Percentiles rank a stretch among this genome's conserved stretches.
phyloP scores from a whole-genome alignment of 2,113 vertebrate genomes.

The Notothenia coriiceps region DNA sequence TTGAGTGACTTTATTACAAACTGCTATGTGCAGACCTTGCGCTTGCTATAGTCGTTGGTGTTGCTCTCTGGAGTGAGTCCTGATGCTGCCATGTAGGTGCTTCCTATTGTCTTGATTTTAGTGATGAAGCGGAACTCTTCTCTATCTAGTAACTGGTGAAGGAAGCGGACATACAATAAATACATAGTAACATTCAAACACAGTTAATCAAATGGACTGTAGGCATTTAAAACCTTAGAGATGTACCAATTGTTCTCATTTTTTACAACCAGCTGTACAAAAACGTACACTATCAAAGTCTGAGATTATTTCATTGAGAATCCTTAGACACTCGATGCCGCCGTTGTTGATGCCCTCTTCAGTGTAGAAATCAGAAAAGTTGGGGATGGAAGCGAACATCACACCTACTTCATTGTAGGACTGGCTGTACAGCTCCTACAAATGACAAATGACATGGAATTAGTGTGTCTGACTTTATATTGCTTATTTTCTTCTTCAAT shows the following conservation, averaged over 20 bases:
- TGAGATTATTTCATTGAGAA: conserved; percentile 98
- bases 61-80: conserved; percentile 89
- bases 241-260: not conserved
- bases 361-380: conserved; percentile 98
- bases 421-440: conserved; percentile 96
- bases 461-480: not conserved
- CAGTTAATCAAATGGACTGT: not conserved
- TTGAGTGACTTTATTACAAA: too few relatives aligned
- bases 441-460: conserved; percentile 27
- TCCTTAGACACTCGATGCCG: conserved; percentile 94
- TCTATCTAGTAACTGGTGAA: conserved; percentile 89
- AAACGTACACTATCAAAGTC: conserved; percentile 94
- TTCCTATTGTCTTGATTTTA: conserved; percentile 98
- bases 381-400: conserved; percentile 98
- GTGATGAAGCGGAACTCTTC: conserved; percentile 94
- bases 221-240: not conserved
- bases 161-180: not conserved
- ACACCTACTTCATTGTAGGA: conserved; percentile 94
- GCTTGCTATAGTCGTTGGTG: conserved; percentile 83
- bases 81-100: conserved; percentile 98
- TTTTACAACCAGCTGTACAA: not conserved
- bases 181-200: too few relatives aligned
- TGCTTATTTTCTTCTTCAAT: not conserved
- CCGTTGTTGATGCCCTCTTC: conserved; percentile 97
- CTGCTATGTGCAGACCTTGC: conserved; percentile 78